Percentiles rank a stretch among this genome's conserved stretches.
These are phyloP conservation scores for Dolichoris vasculosae DNA, from an alignment of 1,140 invertebrate species.

Conservation along the genomic window DNA sequence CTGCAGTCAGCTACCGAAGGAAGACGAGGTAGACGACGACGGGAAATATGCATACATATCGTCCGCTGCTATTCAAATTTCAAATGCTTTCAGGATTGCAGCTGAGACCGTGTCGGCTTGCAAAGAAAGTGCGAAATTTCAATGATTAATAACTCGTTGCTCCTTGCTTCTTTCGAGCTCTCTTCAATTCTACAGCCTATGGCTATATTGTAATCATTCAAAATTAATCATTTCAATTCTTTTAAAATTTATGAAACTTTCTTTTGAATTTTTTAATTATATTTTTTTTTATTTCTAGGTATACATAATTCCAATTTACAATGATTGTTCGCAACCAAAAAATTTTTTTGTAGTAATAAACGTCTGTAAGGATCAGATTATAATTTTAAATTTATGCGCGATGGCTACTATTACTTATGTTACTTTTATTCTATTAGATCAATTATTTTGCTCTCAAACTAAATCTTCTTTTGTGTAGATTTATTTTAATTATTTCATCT, in stretches of 20 bases:
- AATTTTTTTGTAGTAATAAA: slow-evolving; percentile 37
- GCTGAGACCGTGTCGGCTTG: background rate
- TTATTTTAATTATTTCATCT: no score
- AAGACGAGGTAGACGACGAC: background rate
- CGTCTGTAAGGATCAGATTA: slow-evolving; percentile 37
- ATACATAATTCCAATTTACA: background rate
- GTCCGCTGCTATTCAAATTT: slow-evolving; percentile 41
- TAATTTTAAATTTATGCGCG: slow-evolving; percentile 11
- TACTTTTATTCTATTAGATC: background rate
- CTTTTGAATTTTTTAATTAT: background rate
- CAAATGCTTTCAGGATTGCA: slow-evolving; percentile 15
- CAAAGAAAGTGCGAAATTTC: slow-evolving; percentile 18
- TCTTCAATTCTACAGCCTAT: background rate
- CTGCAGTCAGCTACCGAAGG: background rate
- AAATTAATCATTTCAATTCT: background rate
- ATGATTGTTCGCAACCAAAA: slow-evolving; percentile 25
- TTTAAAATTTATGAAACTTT: background rate
- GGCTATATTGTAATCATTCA: background rate
- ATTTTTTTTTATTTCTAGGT: background rate
- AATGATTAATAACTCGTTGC: slow-evolving; percentile 40
- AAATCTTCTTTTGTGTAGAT: no score
- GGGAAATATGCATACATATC: slow-evolving; percentile 36
- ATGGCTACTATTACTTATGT: background rate
- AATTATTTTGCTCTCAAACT: no score
- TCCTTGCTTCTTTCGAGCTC: background rate